phyloP scores from a whole-genome alignment of 2,888 invertebrate species.

The Magallana nippona region DNA sequence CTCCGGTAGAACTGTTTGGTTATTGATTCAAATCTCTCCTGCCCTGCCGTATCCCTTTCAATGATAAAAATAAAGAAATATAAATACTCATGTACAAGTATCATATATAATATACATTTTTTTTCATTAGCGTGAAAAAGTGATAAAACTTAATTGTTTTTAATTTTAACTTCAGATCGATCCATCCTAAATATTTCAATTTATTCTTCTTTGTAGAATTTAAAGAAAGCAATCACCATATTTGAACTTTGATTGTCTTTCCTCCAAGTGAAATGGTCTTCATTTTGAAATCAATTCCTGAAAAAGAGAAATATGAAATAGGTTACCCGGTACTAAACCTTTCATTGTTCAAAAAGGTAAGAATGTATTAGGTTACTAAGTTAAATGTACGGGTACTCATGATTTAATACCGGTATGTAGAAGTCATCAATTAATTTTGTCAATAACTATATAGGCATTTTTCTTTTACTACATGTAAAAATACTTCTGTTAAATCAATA shows the following conservation, averaged over 20 bases:
- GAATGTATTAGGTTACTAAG: too few species aligned
- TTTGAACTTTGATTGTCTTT: slow-evolving; percentile 68
- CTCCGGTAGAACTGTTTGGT: slow-evolving; percentile 74
- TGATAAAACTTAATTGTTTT: too few species aligned
- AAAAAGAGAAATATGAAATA: slow-evolving; percentile 29
- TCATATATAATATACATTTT: not conserved
- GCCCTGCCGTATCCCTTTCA: slow-evolving; percentile 74
- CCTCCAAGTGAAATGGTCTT: slow-evolving; percentile 68
- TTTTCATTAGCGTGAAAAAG: not conserved
- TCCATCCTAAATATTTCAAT: too few species aligned
- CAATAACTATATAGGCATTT: too few species aligned
- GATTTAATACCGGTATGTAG: too few species aligned
- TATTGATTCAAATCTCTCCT: slow-evolving; percentile 75
- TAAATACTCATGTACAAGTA: not conserved
- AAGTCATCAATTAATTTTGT: too few species aligned
- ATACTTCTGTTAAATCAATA: too few species aligned
- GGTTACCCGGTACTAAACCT: too few species aligned
- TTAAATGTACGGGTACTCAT: too few species aligned
- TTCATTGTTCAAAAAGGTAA: too few species aligned
- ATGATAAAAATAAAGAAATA: not conserved
- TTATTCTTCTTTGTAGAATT: not conserved
- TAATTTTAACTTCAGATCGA: too few species aligned
- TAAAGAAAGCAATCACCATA: slow-evolving; percentile 62
- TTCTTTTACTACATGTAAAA: too few species aligned
- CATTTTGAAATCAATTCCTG: slow-evolving; percentile 75